Evolutionary conservation across 2,113 vertebrate genomes (phyloP).

Genomic region (Tragelaphus strepsiceros): DNA sequence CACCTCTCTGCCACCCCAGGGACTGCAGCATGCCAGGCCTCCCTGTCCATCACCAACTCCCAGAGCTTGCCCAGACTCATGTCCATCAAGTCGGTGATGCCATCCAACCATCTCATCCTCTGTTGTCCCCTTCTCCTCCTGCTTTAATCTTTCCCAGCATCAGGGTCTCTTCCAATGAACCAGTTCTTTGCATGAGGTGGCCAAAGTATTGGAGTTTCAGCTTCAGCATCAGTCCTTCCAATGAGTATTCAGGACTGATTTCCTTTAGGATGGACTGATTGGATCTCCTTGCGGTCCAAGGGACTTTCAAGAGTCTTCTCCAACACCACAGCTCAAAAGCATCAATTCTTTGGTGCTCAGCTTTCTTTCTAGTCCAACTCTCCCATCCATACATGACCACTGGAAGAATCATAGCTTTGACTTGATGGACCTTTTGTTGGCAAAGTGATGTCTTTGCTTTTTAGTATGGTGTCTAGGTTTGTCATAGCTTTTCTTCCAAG

Average conservation of each 20-base stretch:
- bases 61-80: not conserved
- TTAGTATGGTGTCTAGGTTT: not conserved
- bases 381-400: not conserved
- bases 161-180: fast-evolving
- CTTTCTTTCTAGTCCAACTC: not conserved
- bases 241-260: not conserved
- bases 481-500: not conserved
- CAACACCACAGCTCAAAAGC: not conserved
- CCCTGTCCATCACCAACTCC: not conserved
- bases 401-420: not conserved
- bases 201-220: not conserved
- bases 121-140: not conserved
- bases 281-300: not conserved
- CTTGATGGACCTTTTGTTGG: not conserved
- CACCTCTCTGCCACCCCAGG: not conserved
- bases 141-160: not conserved
- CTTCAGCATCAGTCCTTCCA: not conserved
- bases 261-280: not conserved
- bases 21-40: not conserved
- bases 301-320: not conserved
- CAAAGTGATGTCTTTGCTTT: not conserved
- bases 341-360: not conserved
- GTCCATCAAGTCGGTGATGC: not conserved
- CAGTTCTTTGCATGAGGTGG: not conserved
- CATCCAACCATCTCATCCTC: not conserved